Evolutionary conservation across 2,888 invertebrate genomes (phyloP).

Genomic region (Tetheella fluctuosa): DNA sequence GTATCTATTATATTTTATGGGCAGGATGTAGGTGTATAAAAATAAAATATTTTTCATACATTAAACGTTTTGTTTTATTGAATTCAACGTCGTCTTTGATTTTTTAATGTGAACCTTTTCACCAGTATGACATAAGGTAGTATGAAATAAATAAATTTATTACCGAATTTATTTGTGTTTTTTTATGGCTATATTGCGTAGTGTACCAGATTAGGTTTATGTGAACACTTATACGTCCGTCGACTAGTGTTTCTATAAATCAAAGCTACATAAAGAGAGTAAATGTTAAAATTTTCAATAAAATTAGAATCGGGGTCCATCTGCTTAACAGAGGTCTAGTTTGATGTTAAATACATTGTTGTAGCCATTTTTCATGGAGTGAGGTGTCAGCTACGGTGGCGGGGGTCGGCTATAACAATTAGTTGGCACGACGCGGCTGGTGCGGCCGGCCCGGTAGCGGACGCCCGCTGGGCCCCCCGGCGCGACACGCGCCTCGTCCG

Average conservation of each 20-base stretch:
- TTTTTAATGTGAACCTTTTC: constrained; percentile 19
- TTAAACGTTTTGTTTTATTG: constrained; percentile 23
- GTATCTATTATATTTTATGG: constrained; percentile 71
- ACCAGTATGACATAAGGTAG: background rate
- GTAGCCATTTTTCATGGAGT: constrained; percentile 49
- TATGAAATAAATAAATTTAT: background rate
- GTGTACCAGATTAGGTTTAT: background rate
- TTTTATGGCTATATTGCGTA: too few relatives aligned
- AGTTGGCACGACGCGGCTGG: constrained; percentile 42
- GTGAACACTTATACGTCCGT: background rate
- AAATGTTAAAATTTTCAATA: background rate
- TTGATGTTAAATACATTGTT: constrained; percentile 21
- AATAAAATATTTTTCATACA: constrained; percentile 36
- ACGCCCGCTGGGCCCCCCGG: constrained; percentile 74
- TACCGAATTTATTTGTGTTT: background rate
- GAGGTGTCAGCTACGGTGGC: constrained; percentile 47
- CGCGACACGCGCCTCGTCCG: constrained; percentile 56
- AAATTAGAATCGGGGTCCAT: background rate
- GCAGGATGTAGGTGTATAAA: constrained; percentile 38
- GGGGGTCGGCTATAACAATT: constrained; percentile 63
- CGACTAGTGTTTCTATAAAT: background rate
- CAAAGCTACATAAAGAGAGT: background rate
- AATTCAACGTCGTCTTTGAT: constrained; percentile 19
- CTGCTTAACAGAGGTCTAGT: constrained; percentile 1
- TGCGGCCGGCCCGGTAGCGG: constrained; percentile 62